Evolutionary conservation across 2,797 vertebrate genomes (phyloP), one percentile per base, ranked within the genome.

Genomic region (Falco biarmicus): DNA sequence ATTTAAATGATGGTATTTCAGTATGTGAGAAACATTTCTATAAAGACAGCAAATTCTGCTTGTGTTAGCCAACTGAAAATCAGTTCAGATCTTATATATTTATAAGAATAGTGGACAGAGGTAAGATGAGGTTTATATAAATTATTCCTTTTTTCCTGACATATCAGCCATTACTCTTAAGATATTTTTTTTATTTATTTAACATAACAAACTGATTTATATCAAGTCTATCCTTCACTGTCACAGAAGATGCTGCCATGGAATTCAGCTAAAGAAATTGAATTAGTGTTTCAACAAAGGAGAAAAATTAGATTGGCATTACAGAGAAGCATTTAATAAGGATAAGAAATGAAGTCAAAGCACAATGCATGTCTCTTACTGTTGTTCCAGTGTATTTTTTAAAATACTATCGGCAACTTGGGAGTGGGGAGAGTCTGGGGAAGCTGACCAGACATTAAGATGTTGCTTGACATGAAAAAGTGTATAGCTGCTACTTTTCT

Each of bases 261-360:
- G 70, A 94, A 87, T 93, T 92, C 60, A 59, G 37, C 59, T 84
- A 34, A 84, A 92, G 28, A 89, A 93, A 96, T 93, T 14, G 39
- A 91, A 93, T 45, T 84, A n/a, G 37, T 90, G 68, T 61, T 95
- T 87, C 88, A 90, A 85, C 84, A 89, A 87, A 86, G 80, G 56
- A 95, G 61, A 88, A 93, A 65, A 95, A 95, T 77, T 79, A 90
- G 76, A 69, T 94, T 95, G 64, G 24, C 74, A 64, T 90, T 89
- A 71, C 43, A 71, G 82, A 63, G 66, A 85, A 96, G 60, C 77
- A 86, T 94, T 94, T 84, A 79, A 61, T 95, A 90, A 80, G 32
- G 70, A 39, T 90, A 76, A 87, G 68, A 89, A 94, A 87, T 87
- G 37, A 84, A 93, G 86, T 93, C 63, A 73, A 81, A 84, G 47